These are phyloP conservation scores for Tricholaema leucomelas DNA, from an alignment of 2,113 vertebrate genomes.

Conservation along the genomic window DNA sequence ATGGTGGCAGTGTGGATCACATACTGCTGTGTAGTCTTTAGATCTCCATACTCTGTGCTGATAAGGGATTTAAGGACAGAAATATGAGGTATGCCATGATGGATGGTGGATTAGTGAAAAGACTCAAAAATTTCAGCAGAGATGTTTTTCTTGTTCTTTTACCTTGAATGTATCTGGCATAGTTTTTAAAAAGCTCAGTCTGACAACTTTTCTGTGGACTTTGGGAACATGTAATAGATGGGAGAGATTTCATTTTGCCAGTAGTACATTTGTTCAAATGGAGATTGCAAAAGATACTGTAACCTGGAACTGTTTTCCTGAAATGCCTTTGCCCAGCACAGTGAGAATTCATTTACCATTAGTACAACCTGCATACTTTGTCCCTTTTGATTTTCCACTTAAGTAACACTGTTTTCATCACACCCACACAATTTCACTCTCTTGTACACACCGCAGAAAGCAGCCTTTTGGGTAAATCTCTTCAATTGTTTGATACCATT, in stretches of 20 bases:
- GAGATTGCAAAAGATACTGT: not conserved
- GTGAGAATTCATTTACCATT: not conserved
- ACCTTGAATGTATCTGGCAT: not conserved
- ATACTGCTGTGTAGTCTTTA: not conserved
- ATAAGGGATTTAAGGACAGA: not conserved
- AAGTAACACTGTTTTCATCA: not conserved
- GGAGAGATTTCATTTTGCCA: not conserved
- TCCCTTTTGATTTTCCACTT: not conserved
- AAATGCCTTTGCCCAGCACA: not conserved
- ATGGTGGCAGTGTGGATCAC: not conserved
- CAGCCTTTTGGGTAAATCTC: not conserved
- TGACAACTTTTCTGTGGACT: not conserved
- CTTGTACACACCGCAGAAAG: rapidly evolving
- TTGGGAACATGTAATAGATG: not conserved
- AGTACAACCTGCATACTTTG: not conserved
- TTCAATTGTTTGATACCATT: not conserved
- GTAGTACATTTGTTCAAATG: not conserved
- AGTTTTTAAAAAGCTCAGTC: not conserved
- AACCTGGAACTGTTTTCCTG: not conserved
- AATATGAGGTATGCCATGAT: not conserved
- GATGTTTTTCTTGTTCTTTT: not conserved
- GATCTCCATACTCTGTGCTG: not conserved
- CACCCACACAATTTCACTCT: rapidly evolving
- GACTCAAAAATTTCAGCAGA: not conserved
- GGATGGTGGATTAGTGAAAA: not conserved